These are phyloP conservation scores for Rhorus exstirpatorius DNA, from an alignment of 2,888 invertebrate species.

Conservation along the genomic window DNA sequence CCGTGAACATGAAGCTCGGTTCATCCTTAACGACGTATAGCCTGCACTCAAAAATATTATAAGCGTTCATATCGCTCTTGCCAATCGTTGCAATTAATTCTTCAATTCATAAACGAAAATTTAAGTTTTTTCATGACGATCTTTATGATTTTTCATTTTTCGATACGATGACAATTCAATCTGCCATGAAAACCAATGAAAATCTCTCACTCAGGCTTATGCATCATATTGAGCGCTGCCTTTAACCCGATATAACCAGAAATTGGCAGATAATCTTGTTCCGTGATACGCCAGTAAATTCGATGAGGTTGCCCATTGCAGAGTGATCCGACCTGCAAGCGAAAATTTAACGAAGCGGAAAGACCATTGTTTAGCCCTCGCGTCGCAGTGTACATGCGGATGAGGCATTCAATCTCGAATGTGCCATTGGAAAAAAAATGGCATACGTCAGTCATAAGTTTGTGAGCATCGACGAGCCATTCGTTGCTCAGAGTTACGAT, in stretches of 20 bases:
- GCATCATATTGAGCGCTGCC: constrained; percentile 74
- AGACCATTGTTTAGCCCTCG: too few relatives aligned
- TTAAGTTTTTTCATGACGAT: too few relatives aligned
- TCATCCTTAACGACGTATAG: constrained; percentile 69
- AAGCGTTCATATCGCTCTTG: too few relatives aligned
- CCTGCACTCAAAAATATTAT: constrained; percentile 32
- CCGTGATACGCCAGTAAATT: constrained; percentile 76
- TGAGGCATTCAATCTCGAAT: too few relatives aligned
- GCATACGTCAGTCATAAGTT: constrained; percentile 71
- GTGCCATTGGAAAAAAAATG: background rate
- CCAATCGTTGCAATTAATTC: too few relatives aligned
- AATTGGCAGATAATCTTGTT: constrained; percentile 73
- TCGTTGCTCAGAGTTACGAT: constrained; percentile 69
- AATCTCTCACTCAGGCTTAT: constrained; percentile 69
- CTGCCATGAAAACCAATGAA: constrained; percentile 1
- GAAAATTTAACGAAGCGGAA: background rate
- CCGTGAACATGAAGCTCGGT: constrained; percentile 49
- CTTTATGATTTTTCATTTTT: background rate
- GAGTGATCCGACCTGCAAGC: constrained; percentile 70
- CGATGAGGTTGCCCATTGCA: constrained; percentile 73
- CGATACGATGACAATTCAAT: background rate
- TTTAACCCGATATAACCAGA: constrained; percentile 75
- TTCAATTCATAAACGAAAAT: too few relatives aligned
- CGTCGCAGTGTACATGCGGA: too few relatives aligned
- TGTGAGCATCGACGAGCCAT: constrained; percentile 67